Base-by-base conservation (phyloP, 2,888 invertebrate species). In the Drosophila antonietae region DNA sequence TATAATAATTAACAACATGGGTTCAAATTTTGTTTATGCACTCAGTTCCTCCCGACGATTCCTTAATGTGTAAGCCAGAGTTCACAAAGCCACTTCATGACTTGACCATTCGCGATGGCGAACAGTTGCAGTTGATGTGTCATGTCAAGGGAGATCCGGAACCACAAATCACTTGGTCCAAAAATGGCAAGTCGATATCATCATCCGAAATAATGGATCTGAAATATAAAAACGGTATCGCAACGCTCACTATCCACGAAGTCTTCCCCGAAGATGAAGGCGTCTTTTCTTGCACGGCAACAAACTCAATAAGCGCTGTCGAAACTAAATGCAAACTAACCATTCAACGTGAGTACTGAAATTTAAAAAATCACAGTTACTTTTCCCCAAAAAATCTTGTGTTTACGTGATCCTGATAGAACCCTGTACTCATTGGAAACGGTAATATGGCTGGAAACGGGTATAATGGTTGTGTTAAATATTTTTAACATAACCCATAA, bases 181-280 rank as follows among this genome's bases (percentile, higher is more conserved):
- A 97, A 94, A 96, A 97, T 91, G 96, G 95, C n/a, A 95, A 96
- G 92, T 95, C 94, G 71, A 91, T 92, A 74, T 95, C 95, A 71
- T 97, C 97, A 15, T 96, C 95, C 0, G 96, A 97, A 94, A 96
- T 97, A 41, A 95, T 98, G 88, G 97, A 98, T 92, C 94, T 98
- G 68, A 98, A 97, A 92, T 98, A 98, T 93, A 97, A 97, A 93
- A 96, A 96, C 91, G 97, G 97, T 58, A 95, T 96, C 14, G 98
- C 98, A 0, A 96, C 96, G 28, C 94, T 98, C 53, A 95, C 96
- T 60, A 98, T 99, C 89, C 96, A 96, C 88, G 98, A 98, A 93
- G 96, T 98, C 53, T 98, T 97, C 94, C 98, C 98, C 0, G 98
- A 98, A 93, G 98, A 98, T 92, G 98, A 98, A 92, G 98, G 96